phyloP scores from a whole-genome alignment of 2,113 vertebrate genomes.

The Synodontis membranacea region DNA sequence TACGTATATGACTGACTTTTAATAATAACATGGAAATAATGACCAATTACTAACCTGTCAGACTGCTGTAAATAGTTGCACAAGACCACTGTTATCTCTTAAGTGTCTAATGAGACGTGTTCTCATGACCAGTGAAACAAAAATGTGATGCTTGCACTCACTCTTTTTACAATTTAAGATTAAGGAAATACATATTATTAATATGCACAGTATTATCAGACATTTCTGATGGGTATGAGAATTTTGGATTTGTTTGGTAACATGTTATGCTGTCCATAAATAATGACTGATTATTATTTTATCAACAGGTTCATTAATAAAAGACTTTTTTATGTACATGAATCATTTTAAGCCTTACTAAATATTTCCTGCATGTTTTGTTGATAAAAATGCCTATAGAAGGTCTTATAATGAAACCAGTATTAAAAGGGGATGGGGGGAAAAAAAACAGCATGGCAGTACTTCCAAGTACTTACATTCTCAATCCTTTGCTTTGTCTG shows the following conservation, averaged over 20 bases:
- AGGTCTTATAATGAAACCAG: not conserved
- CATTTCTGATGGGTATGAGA: not conserved
- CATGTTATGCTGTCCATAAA: not conserved
- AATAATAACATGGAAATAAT: not conserved
- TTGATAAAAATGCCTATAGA: not conserved
- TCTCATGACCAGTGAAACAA: constrained; percentile 25
- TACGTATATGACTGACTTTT: not conserved
- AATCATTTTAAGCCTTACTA: not conserved
- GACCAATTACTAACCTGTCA: not conserved
- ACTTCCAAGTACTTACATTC: too few species aligned
- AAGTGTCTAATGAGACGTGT: not conserved
- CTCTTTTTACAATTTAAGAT: not conserved
- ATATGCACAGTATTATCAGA: constrained; percentile 34
- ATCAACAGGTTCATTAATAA: constrained; percentile 30
- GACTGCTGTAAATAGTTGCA: constrained; percentile 19
- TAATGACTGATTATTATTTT: constrained; percentile 27
- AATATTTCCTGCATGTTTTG: not conserved
- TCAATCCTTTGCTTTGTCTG: too few species aligned
- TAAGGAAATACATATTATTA: constrained; percentile 21
- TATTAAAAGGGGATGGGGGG: not conserved
- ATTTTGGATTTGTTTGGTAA: not conserved
- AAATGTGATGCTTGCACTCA: not conserved
- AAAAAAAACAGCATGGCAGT: not conserved
- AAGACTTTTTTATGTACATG: not conserved
- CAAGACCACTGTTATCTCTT: not conserved